phyloP scores from a whole-genome alignment of 2,797 vertebrate species.

The Martes flavigula region DNA sequence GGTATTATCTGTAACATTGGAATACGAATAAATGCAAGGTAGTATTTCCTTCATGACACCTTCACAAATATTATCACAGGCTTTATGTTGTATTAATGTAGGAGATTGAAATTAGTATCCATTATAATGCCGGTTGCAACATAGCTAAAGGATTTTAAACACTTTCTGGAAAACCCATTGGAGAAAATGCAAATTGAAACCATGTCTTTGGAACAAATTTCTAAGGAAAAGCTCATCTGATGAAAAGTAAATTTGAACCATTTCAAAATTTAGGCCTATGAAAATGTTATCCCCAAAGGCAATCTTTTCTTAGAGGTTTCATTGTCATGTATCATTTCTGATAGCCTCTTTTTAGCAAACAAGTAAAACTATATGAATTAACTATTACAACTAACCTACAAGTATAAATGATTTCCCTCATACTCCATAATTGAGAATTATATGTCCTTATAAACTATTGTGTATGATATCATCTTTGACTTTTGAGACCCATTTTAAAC shows the following conservation, averaged over 20 bases:
- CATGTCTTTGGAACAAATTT: not conserved
- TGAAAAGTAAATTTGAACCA: not conserved
- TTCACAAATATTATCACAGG: not conserved
- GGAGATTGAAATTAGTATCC: not conserved
- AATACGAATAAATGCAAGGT: not conserved
- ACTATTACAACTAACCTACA: not conserved
- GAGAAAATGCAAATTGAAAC: not conserved
- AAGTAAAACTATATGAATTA: not conserved
- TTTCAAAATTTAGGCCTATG: not conserved
- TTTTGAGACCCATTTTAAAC: not conserved
- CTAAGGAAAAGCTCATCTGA: not conserved
- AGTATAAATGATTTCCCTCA: not conserved
- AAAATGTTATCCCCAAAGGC: not conserved
- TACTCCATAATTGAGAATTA: not conserved
- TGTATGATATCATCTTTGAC: not conserved
- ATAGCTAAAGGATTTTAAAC: not conserved
- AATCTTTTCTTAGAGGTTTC: not conserved
- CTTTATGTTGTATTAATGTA: not conserved
- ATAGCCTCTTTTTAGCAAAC: not conserved
- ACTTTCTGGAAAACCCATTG: not conserved
- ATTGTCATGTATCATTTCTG: not conserved
- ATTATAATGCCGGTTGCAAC: not conserved
- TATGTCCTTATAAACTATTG: not conserved
- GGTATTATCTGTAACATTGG: not conserved
- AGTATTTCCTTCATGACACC: not conserved